A percentile compares a stretch with the other conserved stretches of the same genome.
Evolutionary conservation across 2,113 vertebrate species (phyloP).

Genomic region (Petaurus breviceps): DNA sequence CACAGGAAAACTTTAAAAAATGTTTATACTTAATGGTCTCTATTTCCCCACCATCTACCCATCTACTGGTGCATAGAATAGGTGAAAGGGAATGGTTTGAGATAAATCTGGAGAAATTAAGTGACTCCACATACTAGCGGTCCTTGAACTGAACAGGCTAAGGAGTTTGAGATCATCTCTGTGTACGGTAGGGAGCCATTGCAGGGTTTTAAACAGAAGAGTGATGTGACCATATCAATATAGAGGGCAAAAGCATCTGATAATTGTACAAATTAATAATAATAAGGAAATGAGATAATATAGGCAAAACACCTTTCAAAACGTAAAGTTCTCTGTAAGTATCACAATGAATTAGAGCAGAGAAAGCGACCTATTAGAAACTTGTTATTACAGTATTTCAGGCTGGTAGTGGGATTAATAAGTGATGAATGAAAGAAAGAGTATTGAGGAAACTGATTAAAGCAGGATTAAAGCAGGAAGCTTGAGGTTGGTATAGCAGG

Average conservation of each 20-base stretch:
- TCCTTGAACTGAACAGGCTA: too few relatives aligned
- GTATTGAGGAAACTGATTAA: neutral
- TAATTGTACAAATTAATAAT: neutral
- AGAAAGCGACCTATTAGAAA: neutral
- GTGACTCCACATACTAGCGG: neutral
- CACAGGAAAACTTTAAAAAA: too few relatives aligned
- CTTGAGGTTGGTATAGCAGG: neutral
- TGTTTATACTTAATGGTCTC: too few relatives aligned
- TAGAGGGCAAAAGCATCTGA: neutral
- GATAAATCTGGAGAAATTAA: neutral
- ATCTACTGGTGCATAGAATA: neutral
- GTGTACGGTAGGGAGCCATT: neutral
- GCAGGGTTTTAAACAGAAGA: neutral
- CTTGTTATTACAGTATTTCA: neutral
- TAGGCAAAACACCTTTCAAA: neutral
- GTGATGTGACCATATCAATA: neutral
- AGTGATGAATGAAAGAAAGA: neutral
- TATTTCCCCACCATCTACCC: too few relatives aligned
- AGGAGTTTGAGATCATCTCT: neutral
- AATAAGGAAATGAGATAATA: neutral
- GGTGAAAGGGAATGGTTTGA: neutral
- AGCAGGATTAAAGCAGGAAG: neutral
- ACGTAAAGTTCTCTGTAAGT: neutral
- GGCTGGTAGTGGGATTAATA: neutral
- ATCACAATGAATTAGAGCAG: neutral